Evolutionary conservation across 2,888 invertebrate species (phyloP), one percentile per base, ranked within the genome.

Genomic region (Leptinotarsa haldemani): DNA sequence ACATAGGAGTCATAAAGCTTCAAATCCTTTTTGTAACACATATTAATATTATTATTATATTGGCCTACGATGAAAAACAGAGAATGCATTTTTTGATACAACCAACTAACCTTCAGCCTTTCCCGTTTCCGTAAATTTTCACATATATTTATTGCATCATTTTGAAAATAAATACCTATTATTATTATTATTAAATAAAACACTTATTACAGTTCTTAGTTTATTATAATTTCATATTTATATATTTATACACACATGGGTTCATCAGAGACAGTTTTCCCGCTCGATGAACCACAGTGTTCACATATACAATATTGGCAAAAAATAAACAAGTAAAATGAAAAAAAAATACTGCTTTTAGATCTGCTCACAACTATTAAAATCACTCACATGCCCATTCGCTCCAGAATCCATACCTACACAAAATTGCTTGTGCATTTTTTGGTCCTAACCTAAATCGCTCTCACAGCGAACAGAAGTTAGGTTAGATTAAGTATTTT

Each of bases 171-270:
- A 30, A 30, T 7, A 7, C 30, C 30, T 30, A 30, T 30, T 30
- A 7, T 1, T 30, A 30, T 30, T 30, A 30, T 30, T 25, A 64
- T 46, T 84, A 83, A 86, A 86, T 85, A 85, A 86, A 85, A 86
- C 85, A 85, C 85, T 85, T 85, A 85, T 85, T 86, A 85, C 86
- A 85, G 84, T 84, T 85, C 83, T 85, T 84, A 84, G 83, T 85
- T 85, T 83, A 85, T 84, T 83, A 85, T 86, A 78, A 80, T 77
- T 71, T 78, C 82, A 84, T 85, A 85, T 86, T 86, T 86, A 85
- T 86, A 85, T 86, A 85, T 85, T 86, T 86, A 85, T 86, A 85
- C 83, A 86, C 85, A 84, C 84, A 84, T 85, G 68, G 86, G 86
- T 86, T 86, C 86, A 86, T 83, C 83, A 84, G 84, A 86, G 83